Evolutionary conservation across 2,888 invertebrate species (phyloP), one percentile per base, ranked within the genome.

Genomic region (Cataglyphis albicans): DNA sequence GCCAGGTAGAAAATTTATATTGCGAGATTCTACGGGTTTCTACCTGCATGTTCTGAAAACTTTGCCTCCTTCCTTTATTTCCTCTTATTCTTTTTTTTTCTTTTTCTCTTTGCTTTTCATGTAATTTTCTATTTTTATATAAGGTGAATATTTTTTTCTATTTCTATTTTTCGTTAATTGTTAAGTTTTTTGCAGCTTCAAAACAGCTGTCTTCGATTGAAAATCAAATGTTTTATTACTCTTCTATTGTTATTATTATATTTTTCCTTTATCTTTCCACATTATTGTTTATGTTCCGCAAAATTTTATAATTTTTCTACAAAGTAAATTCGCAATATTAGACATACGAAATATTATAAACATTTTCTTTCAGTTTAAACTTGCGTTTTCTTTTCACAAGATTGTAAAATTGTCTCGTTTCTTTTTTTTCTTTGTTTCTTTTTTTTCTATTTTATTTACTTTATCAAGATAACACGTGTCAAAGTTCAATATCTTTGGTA

Each of bases 11-110:
- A 74, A 76, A 83, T 82, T 84, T 57, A 70, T 75, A 81, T 73
- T 80, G 70, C 80, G 41, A 48, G 7, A 59, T 29, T 64, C 9
- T 35, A 12, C 76, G 29, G 55, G 35, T 72, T 15, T 41, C 75
- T 89, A 86, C 88, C 88, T 85, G 89, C 21, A 35, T 12, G 12
- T 18, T 59, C 0, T 25, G 81, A 68, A 86, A 82, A 86, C 84
- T 85, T 84, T 67, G 78, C 21, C 0, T 21, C 21, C 0, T 21
- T 12, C 5, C 44, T 32, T 68, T 73, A 74, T 61, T 52, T 57
- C n/a, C 35, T 18, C 3, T 7, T 57, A 2, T 35, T 3, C n/a
- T 21, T 35, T 72, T 55, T 6, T 35, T 9, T 35, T 21, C 9
- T 35, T 21, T n/a, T 70, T 7, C 9, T 9, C 3, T 55, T 35